A percentile compares a stretch with the other conserved stretches of the same genome.
These are phyloP conservation scores for Hippocampus barbouri DNA, from an alignment of 2,113 vertebrate genomes.

Conservation along the genomic window DNA sequence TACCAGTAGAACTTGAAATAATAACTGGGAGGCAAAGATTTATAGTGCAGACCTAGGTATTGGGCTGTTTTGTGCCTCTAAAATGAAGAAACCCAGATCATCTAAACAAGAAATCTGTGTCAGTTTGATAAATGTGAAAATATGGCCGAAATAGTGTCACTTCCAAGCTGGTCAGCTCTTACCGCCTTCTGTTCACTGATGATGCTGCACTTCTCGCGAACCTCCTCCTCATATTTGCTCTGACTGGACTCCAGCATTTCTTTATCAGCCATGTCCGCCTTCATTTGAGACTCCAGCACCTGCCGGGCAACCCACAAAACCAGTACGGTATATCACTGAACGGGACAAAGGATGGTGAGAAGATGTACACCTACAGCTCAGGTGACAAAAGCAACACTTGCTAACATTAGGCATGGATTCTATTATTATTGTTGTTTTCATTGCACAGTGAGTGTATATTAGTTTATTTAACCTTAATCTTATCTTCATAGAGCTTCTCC, in stretches of 20 bases:
- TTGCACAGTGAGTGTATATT: neutral
- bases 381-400: neutral
- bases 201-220: slow-evolving; percentile 88
- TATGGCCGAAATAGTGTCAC: slow-evolving; percentile 28
- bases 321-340: slow-evolving; percentile 51
- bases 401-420: slow-evolving; percentile 5
- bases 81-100: slow-evolving; percentile 19
- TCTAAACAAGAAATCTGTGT: slow-evolving; percentile 51
- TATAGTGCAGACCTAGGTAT: neutral
- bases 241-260: slow-evolving; percentile 90
- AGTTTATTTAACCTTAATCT: slow-evolving; percentile 81
- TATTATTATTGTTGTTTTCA: slow-evolving; percentile 1
- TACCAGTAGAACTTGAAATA: neutral
- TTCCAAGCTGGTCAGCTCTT: slow-evolving; percentile 56
- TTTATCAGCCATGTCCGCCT: slow-evolving; percentile 94
- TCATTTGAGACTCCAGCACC: slow-evolving; percentile 95
- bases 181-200: slow-evolving; percentile 97
- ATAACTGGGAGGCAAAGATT: slow-evolving; percentile 13
- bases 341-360: slow-evolving; percentile 33
- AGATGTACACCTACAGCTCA: slow-evolving; percentile 22
- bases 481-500: slow-evolving; percentile 93
- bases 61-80: slow-evolving; percentile 8
- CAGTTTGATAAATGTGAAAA: slow-evolving; percentile 57
- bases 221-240: slow-evolving; percentile 89
- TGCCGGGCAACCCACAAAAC: slow-evolving; percentile 65